Base-by-base conservation (phyloP, 2,888 invertebrate species). In the Caenorhabditis japonica region DNA sequence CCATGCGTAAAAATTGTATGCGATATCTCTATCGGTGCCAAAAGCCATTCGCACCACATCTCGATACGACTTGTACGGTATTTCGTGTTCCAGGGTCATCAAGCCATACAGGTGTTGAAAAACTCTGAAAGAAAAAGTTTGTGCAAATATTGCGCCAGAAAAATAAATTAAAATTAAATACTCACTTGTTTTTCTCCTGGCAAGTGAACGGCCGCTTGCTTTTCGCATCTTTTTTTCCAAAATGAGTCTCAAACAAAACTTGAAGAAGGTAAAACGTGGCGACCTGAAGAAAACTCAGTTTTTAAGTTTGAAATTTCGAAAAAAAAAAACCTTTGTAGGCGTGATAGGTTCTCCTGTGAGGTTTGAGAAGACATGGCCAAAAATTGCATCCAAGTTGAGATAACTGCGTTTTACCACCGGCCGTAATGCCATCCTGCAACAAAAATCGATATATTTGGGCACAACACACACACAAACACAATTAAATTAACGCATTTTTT, bases 331-430 rank as follows among this genome's bases (percentile, higher is more conserved):
- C 23, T 62, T 62, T 13, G 19, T 44, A 0, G 76, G 76, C 3
- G 61, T 75, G 7, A 77, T 30, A 4, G 64, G 53, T 15, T 79
- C 79, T 41, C 70, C 64, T 21, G 69, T 51, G 4, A 73, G 13
- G 62, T 73, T 76, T 15, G 43, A 34, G 38, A 44, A 72, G 13
- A 62, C 46, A 49, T 72, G 44, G 15, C 72, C 72, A 36, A 79
- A 79, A 33, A 78, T 30, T 4, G 53, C 44, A 39, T 78, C 78
- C 25, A 78, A 52, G 39, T 71, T 76, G 17, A 74, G 62, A n/a
- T 39, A 52, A n/a, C 39, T 21, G 7, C 44, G 44, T 23, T 17
- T 33, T 15, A 47, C 8, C 0, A 55, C 15, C 1, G 43, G 55
- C 3, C 47, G 38, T 7, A 27, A 3, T 3, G 38, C 34, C 12